Conservation (phyloP, 35 echinoderm and acorn worm genomes). For the Diadema setosum region DNA sequence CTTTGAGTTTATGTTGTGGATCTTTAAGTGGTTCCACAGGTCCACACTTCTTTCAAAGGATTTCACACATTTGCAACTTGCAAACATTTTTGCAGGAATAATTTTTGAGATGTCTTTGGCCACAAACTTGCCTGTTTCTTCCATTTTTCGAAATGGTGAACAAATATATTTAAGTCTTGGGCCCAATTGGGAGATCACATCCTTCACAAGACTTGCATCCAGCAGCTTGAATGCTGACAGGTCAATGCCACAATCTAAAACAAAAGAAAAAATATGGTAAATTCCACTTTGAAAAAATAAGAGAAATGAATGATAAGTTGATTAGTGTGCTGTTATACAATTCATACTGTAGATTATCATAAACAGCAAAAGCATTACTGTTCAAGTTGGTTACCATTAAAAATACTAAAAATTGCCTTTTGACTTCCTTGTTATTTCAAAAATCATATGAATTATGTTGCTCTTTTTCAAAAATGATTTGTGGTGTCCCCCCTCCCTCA, state of each 20-base stretch:
- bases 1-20: neutral
- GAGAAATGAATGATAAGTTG: neutral
- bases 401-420: neutral
- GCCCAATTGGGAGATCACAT: slow-evolving; percentile 9
- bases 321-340: neutral
- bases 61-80: slow-evolving; percentile 13
- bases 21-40: neutral
- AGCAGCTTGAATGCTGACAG: neutral
- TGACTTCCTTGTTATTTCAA: neutral
- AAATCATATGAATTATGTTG: neutral
- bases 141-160: neutral
- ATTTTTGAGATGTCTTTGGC: neutral
- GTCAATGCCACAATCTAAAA: neutral
- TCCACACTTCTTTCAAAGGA: neutral
- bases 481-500: neutral
- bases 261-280: neutral
- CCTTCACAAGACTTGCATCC: neutral
- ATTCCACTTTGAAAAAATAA: neutral
- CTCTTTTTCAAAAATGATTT: neutral
- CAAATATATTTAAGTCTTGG: slow-evolving; percentile 19
- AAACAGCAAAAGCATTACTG: neutral
- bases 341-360: neutral
- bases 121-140: neutral
- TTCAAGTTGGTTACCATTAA: neutral
- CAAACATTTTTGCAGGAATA: neutral